phyloP scores from a whole-genome alignment of 2,797 vertebrate genomes.

The Myotis findleyi region DNA sequence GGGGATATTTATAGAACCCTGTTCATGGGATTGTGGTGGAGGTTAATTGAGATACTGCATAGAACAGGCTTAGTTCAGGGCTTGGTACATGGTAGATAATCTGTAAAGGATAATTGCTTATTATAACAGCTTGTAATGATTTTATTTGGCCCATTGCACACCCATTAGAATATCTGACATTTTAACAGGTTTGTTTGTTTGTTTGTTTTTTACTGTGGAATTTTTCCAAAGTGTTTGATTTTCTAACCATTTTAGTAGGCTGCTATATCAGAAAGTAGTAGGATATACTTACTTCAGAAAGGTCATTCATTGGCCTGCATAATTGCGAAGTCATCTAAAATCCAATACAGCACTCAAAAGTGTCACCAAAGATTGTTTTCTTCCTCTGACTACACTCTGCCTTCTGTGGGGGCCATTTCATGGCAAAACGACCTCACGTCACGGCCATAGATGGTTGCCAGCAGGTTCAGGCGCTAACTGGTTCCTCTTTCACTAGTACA shows the following conservation, averaged over 20 bases:
- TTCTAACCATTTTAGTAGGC: background rate
- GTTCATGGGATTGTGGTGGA: background rate
- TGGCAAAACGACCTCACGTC: background rate
- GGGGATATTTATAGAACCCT: background rate
- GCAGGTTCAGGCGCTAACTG: background rate
- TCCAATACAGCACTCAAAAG: background rate
- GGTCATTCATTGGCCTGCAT: background rate
- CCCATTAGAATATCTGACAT: too few relatives aligned
- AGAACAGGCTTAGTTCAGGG: background rate
- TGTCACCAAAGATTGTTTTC: background rate
- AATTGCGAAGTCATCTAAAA: background rate
- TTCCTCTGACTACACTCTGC: background rate
- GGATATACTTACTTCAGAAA: constrained; percentile 2
- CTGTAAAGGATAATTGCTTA: background rate
- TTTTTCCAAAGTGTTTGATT: background rate
- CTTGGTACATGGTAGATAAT: background rate
- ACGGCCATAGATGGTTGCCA: background rate
- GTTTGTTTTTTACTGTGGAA: background rate
- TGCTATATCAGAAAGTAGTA: background rate
- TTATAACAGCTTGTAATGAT: background rate
- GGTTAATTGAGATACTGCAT: background rate
- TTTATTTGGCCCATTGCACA: background rate
- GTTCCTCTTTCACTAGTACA: background rate
- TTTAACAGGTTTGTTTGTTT: too few relatives aligned
- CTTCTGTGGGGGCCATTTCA: background rate